Evolutionary conservation across 2,888 invertebrate genomes (phyloP), one percentile per base, ranked within the genome.

Genomic region (Drosophila neoperkinsi): DNA sequence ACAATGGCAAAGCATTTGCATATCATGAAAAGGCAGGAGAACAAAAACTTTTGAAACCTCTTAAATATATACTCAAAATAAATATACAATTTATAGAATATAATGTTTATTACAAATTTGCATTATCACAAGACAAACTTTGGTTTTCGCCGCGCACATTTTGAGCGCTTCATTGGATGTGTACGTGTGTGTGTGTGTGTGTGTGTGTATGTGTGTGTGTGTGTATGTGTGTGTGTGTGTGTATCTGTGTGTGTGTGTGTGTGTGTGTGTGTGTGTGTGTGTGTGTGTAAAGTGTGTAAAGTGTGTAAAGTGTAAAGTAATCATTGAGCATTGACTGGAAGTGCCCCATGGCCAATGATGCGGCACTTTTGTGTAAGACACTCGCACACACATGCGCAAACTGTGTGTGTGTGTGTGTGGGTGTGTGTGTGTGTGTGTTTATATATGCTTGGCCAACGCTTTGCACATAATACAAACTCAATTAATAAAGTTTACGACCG

Each of bases 401-500:
- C 46, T 55, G 21, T 41, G 16, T 21, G n/a, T 6, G 43, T 50
- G 11, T 25, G 13, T 38, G 11, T 25, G 13, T 38, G 11, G 34
- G 18, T 7, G 2, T 7, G 36, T 28, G 67, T 38, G n/a, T 13
- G 28, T 25, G 30, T 51, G 50, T 18, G 7, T 52, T 31, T 57
- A 18, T 34, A 5, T 38, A 9, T 55, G 28, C 34, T 49, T 51
- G 52, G 41, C 4, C 21, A 61, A 64, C 43, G 52, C 64, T 60
- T 71, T 52, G 13, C 81, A 82, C 75, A 71, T 62, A 73, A 84
- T 75, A 81, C 84, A 78, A 83, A 87, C 84, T 88, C 88, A 88
- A 83, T 83, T 83, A 83, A 83, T 88, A 82, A 81, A 81, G 83
- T 83, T 84, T 79, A 88, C 88, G 88, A 71, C 53, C 65, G 67